These are phyloP conservation scores for Lanistes nyassanus DNA, from an alignment of 1,140 invertebrate species.

Conservation along the genomic window DNA sequence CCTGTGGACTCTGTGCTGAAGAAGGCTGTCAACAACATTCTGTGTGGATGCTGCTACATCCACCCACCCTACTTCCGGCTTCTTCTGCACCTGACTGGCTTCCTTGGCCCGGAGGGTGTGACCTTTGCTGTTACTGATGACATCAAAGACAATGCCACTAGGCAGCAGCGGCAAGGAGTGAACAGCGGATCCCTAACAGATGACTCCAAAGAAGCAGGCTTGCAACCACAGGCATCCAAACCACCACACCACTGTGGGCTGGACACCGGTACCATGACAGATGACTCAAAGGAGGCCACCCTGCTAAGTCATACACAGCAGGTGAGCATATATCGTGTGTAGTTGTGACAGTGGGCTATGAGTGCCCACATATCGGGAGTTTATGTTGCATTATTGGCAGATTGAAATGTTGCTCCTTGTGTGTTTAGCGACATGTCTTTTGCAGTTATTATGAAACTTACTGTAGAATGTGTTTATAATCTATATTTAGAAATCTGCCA, in stretches of 20 bases:
- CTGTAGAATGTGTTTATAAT: too few species aligned
- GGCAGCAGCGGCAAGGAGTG: constrained; percentile 16
- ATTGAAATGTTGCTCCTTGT: too few species aligned
- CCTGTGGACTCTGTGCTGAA: constrained; percentile 76
- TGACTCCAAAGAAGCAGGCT: constrained; percentile 56
- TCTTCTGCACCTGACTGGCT: constrained; percentile 79
- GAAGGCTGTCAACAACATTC: constrained; percentile 79
- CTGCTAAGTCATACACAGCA: constrained; percentile 10
- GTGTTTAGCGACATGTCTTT: too few species aligned
- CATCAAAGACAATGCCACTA: constrained; percentile 71
- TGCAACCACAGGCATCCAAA: background rate
- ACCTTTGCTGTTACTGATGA: constrained; percentile 72
- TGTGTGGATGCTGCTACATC: constrained; percentile 87
- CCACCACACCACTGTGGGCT: background rate
- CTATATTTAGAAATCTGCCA: too few species aligned
- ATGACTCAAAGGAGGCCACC: constrained; percentile 40
- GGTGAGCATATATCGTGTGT: background rate
- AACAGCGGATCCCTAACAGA: constrained; percentile 44
- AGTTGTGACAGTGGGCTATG: background rate
- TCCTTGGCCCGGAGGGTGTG: constrained; percentile 68
- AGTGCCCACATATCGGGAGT: background rate
- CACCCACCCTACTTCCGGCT: constrained; percentile 80
- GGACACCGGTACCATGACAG: constrained; percentile 34
- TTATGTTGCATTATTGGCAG: background rate
- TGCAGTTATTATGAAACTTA: too few species aligned